Evolutionary conservation across 1,140 invertebrate species (phyloP).

Genomic region (Drosophila asahinai): DNA sequence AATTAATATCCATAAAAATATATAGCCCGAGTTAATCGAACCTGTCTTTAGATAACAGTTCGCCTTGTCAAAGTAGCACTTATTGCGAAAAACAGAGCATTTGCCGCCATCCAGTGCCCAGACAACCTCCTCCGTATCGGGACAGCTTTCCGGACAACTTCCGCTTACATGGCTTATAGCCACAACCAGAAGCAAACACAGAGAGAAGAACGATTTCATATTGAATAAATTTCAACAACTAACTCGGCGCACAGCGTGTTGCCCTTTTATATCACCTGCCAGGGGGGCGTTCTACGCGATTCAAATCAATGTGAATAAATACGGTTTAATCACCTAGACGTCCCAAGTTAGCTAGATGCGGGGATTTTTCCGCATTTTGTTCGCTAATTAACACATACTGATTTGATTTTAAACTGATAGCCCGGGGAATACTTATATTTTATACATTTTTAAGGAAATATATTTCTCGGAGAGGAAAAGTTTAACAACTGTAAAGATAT

Average conservation of each 20-base stretch:
- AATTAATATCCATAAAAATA: neutral
- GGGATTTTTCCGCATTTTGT: conserved; percentile 8
- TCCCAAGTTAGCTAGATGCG: neutral
- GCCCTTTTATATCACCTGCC: conserved; percentile 26
- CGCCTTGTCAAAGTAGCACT: conserved; percentile 54
- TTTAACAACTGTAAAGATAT: no score
- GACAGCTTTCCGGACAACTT: conserved; percentile 42
- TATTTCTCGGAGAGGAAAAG: no score
- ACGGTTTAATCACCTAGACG: neutral
- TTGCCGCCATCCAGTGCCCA: conserved; percentile 46
- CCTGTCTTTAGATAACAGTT: conserved; percentile 51
- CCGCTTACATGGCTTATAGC: conserved; percentile 46
- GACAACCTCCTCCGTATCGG: conserved; percentile 63
- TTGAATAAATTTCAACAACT: conserved; percentile 21
- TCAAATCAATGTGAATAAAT: neutral
- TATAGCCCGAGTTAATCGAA: neutral
- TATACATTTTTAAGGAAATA: neutral
- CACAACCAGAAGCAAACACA: conserved; percentile 33
- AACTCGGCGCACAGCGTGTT: neutral
- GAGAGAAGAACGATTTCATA: conserved; percentile 46
- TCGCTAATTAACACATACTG: conserved; percentile 4
- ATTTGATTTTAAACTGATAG: neutral
- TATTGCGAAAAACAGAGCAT: conserved; percentile 63
- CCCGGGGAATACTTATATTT: neutral
- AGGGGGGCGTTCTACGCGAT: neutral